Base-by-base conservation (phyloP, 1,140 invertebrate species). In the Pogonognathellus flavescens region DNA sequence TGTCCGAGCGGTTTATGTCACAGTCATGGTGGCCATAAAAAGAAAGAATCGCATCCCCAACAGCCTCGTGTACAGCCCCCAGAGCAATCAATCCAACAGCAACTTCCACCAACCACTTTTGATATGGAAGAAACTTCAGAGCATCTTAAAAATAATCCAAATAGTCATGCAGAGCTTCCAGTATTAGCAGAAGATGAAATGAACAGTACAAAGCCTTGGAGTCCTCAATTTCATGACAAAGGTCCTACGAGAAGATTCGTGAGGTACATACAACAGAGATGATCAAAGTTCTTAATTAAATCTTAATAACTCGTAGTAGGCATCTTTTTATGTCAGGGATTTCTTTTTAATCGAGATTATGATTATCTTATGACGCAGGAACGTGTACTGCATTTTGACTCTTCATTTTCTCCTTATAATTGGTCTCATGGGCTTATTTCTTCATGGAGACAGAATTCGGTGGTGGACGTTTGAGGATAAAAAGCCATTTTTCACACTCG, bases 1-100 rank as follows among this genome's bases (percentile, higher is more conserved):
- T 76, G 70, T 76, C 70, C 70, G 22, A 76, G 70, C 49, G 70
- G 70, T 76, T 76, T 76, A 50, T 76, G 70, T 76, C 70, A 76
- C 70, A 31, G 70, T 50, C 70, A 76, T 76, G 70, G 41, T 13
- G 14, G 31, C 5, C 70, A 76, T 50, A 76, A 76, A 50, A 76
- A 76, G 25, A 31, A 76, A 41, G 25, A 76, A 16, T 31, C 31
- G n/a, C 70, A 76, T 49, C 25, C n/a, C 16, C 66, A 60, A 20
- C 66, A 11, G 25, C 66, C 31, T 16, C 31, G 49, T 18, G 16
- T 25, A 10, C 14, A 49, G 31, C 70, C 41, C 14, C 41, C 62
- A 14, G 70, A 76, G 10, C 70, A 76, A 6, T 50, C 25, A 1
- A 25, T 25, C 25, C 70, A 41, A 49, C 70, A 76, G 1, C 31